Percentiles rank a stretch among this genome's conserved stretches.
Conservation (phyloP, 2,888 invertebrate species). For the Pyralis farinalis region DNA sequence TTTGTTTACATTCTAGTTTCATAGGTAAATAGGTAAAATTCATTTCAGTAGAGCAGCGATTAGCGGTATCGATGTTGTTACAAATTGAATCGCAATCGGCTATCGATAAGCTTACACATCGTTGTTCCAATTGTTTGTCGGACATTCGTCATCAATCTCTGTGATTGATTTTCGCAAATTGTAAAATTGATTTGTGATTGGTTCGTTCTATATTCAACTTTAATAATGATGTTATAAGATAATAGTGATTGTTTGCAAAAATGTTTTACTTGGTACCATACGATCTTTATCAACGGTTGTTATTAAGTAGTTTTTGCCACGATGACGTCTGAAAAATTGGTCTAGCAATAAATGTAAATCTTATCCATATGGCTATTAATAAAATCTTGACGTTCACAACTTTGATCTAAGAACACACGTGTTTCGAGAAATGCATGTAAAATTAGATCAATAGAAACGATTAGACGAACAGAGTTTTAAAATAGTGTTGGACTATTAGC, state of each 20-base stretch:
- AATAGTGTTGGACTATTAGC: too few relatives aligned
- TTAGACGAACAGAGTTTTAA: constrained; percentile 6
- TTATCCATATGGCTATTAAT: background rate
- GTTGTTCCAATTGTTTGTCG: constrained; percentile 28
- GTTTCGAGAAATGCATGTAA: constrained; percentile 4
- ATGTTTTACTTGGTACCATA: background rate
- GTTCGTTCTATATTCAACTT: background rate
- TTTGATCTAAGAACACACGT: constrained; percentile 4
- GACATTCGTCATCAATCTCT: constrained; percentile 24
- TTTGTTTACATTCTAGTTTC: background rate
- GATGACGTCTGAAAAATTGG: background rate
- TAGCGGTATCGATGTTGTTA: background rate
- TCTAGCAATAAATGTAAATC: background rate
- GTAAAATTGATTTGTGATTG: constrained; percentile 8
- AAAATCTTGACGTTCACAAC: background rate
- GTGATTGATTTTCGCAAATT: constrained; percentile 28
- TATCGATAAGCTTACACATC: constrained; percentile 11
- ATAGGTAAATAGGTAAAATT: background rate
- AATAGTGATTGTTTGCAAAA: background rate
- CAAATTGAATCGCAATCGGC: constrained; percentile 6
- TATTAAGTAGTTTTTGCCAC: background rate
- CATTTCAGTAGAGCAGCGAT: background rate
- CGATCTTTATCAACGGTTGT: constrained; percentile 2
- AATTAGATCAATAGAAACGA: constrained; percentile 14
- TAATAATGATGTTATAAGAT: background rate